phyloP scores from a whole-genome alignment of 2,888 invertebrate species.

The Lathronympha strigana region DNA sequence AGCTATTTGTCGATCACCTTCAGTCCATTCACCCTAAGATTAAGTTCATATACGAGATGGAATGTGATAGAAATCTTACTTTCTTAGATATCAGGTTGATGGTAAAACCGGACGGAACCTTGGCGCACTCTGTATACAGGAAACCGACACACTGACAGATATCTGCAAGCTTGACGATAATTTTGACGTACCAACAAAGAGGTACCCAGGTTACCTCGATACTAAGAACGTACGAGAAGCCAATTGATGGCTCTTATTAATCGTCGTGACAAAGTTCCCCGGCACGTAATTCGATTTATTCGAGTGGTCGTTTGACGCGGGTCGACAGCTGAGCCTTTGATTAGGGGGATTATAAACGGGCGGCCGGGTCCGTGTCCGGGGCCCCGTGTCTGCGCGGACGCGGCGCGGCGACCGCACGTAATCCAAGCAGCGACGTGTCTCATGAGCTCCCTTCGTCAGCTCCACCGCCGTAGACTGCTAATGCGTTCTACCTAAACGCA shows the following conservation, averaged over 20 bases:
- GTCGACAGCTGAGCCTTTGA: conserved; percentile 2
- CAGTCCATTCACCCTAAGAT: too few species aligned
- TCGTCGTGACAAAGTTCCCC: not conserved
- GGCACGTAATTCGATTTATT: conserved; percentile 3
- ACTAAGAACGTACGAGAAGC: not conserved
- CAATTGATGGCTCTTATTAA: not conserved
- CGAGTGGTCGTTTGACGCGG: not conserved
- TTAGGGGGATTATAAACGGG: conserved; percentile 5
- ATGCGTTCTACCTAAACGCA: too few species aligned
- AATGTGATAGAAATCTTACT: too few species aligned
- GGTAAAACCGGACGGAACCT: too few species aligned
- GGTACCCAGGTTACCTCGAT: not conserved
- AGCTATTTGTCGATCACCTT: too few species aligned
- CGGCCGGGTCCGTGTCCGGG: not conserved
- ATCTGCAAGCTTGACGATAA: too few species aligned
- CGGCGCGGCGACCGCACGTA: not conserved
- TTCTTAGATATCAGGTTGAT: too few species aligned
- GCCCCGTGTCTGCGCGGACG: not conserved
- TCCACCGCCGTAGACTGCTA: too few species aligned
- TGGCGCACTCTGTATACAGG: too few species aligned
- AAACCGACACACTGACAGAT: too few species aligned
- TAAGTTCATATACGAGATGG: too few species aligned
- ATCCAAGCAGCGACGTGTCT: not conserved
- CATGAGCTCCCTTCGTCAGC: too few species aligned
- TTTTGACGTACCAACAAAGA: not conserved